A percentile compares a stretch with the other conserved stretches of the same genome.
phyloP scores from a whole-genome alignment of 92 coral and sea anemone species.

The Phymanthus crucifer region DNA sequence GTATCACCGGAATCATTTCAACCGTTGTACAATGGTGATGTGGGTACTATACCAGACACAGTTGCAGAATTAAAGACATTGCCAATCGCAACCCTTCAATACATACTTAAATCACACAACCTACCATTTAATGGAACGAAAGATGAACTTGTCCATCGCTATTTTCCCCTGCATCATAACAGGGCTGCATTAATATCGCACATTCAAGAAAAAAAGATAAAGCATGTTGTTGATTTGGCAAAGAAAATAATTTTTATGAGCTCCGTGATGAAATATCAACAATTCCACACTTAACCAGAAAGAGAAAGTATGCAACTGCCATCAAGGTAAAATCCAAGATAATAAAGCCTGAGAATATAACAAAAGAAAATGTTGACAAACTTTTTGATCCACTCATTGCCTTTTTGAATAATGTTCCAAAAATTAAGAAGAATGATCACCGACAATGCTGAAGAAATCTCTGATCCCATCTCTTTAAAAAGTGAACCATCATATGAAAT shows the following conservation, averaged over 20 bases:
- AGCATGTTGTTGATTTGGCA: neutral
- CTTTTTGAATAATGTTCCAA: no score
- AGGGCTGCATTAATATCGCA: constrained; percentile 23
- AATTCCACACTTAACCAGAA: no score
- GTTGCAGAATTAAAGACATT: constrained; percentile 42
- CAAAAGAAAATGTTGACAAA: no score
- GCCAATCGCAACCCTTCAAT: constrained; percentile 45
- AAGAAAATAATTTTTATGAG: neutral
- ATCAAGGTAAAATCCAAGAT: no score
- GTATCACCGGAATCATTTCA: constrained; percentile 11
- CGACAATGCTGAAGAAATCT: no score
- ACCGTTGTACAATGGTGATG: constrained; percentile 30
- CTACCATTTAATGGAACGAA: constrained; percentile 39
- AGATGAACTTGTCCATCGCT: constrained; percentile 47
- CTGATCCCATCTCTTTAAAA: no score
- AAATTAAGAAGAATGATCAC: constrained; percentile 1
- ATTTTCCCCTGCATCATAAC: constrained; percentile 40
- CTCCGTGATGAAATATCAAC: no score
- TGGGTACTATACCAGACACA: constrained; percentile 27
- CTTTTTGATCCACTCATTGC: no score
- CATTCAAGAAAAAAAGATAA: constrained; percentile 6
- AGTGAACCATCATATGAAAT: no score
- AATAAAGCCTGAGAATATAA: no score
- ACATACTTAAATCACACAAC: constrained; percentile 41
- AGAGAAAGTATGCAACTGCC: neutral